A percentile compares a stretch with the other conserved stretches of the same genome.
phyloP scores from a whole-genome alignment of 1,140 invertebrate genomes.

The Amyelois transitella region DNA sequence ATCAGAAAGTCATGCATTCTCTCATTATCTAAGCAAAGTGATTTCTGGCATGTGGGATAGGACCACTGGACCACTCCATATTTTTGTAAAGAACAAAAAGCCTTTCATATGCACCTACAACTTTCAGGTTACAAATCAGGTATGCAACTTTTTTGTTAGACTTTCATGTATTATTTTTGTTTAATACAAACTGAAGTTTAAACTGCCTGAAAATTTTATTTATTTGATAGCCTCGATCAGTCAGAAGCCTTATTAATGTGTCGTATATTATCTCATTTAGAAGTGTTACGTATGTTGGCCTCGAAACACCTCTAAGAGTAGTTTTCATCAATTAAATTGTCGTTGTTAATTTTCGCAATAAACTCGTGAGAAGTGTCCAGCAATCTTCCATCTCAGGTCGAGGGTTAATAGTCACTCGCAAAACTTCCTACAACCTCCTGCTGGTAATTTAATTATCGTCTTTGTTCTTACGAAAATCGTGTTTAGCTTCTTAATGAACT shows the following conservation, averaged over 20 bases:
- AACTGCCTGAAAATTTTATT: too few species aligned
- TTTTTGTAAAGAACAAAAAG: too few species aligned
- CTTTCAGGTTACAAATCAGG: too few species aligned
- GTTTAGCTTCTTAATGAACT: background rate
- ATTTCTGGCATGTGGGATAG: too few species aligned
- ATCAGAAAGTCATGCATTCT: too few species aligned
- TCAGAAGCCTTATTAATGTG: background rate
- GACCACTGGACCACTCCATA: too few species aligned
- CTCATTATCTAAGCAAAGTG: too few species aligned
- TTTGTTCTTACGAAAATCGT: background rate
- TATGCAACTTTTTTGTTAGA: too few species aligned
- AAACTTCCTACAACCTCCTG: constrained; percentile 6
- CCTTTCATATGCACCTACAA: too few species aligned
- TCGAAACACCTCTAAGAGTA: constrained; percentile 30
- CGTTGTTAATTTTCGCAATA: constrained; percentile 52
- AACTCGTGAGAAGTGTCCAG: constrained; percentile 39
- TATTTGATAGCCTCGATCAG: background rate
- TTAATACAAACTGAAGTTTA: too few species aligned
- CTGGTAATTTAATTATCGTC: constrained; percentile 8
- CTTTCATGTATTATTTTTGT: too few species aligned
- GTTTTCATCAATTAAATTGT: constrained; percentile 63
- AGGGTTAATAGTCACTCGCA: constrained; percentile 15
- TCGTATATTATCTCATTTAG: constrained; percentile 14
- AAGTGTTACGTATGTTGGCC: constrained; percentile 25
- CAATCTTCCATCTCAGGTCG: constrained; percentile 14